A percentile compares a stretch with the other conserved stretches of the same genome.
Conservation (phyloP, 2,113 vertebrate species). For the Ia io region DNA sequence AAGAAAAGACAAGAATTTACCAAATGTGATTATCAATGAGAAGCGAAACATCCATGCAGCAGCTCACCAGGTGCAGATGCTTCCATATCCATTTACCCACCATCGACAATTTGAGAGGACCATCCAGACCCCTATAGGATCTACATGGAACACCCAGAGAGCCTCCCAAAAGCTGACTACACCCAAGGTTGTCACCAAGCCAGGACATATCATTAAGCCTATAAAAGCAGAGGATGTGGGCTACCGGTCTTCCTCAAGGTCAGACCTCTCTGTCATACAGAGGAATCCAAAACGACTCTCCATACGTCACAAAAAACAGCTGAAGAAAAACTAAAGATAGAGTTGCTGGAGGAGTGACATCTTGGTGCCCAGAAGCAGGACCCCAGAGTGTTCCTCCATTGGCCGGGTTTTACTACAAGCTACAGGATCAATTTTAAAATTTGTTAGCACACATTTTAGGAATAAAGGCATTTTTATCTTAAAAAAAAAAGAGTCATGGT, state of each 20-base stretch:
- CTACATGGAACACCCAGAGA: slow-evolving; percentile 92
- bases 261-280: slow-evolving; percentile 51
- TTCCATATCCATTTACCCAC: slow-evolving; percentile 91
- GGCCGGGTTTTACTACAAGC: background rate
- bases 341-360: slow-evolving; percentile 15
- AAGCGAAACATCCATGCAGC: slow-evolving; percentile 81
- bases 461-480: slow-evolving; percentile 64
- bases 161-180: slow-evolving; percentile 88
- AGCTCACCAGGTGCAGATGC: slow-evolving; percentile 88
- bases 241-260: slow-evolving; percentile 45
- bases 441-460: slow-evolving; percentile 35
- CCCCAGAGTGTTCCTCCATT: background rate
- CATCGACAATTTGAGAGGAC: slow-evolving; percentile 89
- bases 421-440: background rate
- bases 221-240: slow-evolving; percentile 85
- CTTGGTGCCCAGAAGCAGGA: background rate
- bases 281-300: slow-evolving; percentile 35
- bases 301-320: slow-evolving; percentile 15
- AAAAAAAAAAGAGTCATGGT: background rate
- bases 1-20: slow-evolving; percentile 78
- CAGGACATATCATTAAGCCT: slow-evolving; percentile 93
- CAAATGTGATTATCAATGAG: slow-evolving; percentile 87
- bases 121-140: slow-evolving; percentile 87
- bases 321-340: slow-evolving; percentile 43
- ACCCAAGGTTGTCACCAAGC: slow-evolving; percentile 88